Evolutionary conservation across 2,888 invertebrate genomes (phyloP).

Genomic region (Lasioglossum figueresi): DNA sequence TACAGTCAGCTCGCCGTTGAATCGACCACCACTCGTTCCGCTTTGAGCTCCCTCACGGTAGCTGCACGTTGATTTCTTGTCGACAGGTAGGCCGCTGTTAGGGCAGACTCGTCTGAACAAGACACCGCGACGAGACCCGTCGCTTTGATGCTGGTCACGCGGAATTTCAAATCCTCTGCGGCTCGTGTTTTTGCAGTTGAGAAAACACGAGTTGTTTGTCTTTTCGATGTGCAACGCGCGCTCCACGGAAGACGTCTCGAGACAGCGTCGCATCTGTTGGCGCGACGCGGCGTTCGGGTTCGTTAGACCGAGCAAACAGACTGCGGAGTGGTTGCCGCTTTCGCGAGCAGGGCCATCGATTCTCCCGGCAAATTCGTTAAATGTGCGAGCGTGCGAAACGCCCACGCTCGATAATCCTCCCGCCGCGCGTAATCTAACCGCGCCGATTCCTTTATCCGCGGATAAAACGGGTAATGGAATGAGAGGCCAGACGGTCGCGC

Average conservation of each 20-base stretch:
- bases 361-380: background rate
- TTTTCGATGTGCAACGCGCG: constrained; percentile 25
- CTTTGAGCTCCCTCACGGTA: constrained; percentile 25
- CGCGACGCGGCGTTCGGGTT: constrained; percentile 23
- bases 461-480: constrained; percentile 8
- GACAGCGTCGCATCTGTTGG: constrained; percentile 6
- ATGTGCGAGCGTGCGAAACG: constrained; percentile 7
- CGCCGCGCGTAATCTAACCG: background rate
- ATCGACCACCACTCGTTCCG: constrained; percentile 44
- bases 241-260: background rate
- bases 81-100: constrained; percentile 5
- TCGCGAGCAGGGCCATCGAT: background rate
- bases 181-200: constrained; percentile 18
- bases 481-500: background rate
- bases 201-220: constrained; percentile 48
- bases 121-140: background rate
- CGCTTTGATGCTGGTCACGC: constrained; percentile 57
- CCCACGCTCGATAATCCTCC: background rate
- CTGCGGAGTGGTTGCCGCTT: constrained; percentile 2
- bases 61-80: constrained; percentile 39
- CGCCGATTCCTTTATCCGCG: constrained; percentile 8
- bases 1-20: constrained; percentile 29
- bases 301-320: constrained; percentile 42
- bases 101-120: constrained; percentile 1
- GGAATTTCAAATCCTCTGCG: constrained; percentile 29